Conservation (phyloP, 1,140 invertebrate genomes). For the Augochlora pura region DNA sequence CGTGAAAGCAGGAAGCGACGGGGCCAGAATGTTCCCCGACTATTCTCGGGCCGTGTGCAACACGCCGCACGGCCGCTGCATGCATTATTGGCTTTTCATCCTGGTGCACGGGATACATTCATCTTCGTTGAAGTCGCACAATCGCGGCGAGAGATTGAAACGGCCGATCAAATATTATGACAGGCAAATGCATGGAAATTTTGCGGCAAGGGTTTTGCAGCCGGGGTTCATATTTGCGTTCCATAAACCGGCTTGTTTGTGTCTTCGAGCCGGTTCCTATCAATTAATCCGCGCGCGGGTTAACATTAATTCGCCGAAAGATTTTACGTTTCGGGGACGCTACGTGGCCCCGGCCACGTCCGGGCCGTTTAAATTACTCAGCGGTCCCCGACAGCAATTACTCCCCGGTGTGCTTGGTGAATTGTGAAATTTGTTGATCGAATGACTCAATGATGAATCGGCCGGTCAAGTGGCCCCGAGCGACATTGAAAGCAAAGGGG, state of each 20-base stretch:
- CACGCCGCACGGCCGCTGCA: neutral
- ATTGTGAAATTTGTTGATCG: slow-evolving; percentile 8
- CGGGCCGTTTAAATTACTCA: neutral
- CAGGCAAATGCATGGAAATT: slow-evolving; percentile 39
- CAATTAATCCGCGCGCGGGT: neutral
- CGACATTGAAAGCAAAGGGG: neutral
- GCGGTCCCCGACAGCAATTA: slow-evolving; percentile 1
- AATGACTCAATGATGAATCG: slow-evolving; percentile 15
- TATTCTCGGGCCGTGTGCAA: neutral
- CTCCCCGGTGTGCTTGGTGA: neutral
- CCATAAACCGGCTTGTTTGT: neutral
- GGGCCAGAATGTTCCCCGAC: neutral
- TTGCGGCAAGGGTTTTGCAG: slow-evolving; percentile 10
- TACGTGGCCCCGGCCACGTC: neutral
- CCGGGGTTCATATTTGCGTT: neutral
- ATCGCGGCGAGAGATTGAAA: slow-evolving; percentile 30
- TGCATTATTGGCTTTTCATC: slow-evolving; percentile 43
- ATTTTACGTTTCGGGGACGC: slow-evolving; percentile 5
- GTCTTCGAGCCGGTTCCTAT: neutral
- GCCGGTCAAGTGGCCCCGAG: neutral
- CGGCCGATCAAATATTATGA: slow-evolving; percentile 40
- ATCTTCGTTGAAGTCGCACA: neutral
- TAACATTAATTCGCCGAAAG: slow-evolving; percentile 3
- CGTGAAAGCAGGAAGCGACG: neutral
- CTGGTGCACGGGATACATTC: neutral